These are phyloP conservation scores for Melieria crassipennis DNA, from an alignment of 2,888 invertebrate genomes.

Conservation along the genomic window DNA sequence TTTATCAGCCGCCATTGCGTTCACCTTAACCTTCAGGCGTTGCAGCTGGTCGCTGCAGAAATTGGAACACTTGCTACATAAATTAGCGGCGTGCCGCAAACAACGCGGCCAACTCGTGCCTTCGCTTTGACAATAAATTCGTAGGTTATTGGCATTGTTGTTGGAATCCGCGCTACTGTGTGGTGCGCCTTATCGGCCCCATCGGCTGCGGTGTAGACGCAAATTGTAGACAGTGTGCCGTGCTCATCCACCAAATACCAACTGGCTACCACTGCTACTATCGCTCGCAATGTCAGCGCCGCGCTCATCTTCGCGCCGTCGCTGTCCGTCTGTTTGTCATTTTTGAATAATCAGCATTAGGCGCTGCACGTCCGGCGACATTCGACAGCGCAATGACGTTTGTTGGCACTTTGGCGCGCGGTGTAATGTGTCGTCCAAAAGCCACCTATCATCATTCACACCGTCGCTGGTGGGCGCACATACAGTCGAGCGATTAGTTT, in stretches of 20 bases:
- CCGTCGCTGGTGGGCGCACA: not conserved
- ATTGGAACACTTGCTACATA: not conserved
- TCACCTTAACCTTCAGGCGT: not conserved
- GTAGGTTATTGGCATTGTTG: not conserved
- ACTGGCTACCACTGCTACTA: not conserved
- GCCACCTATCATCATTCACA: not conserved
- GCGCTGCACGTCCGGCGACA: no score
- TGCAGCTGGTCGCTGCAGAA: not conserved
- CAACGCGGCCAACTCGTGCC: not conserved
- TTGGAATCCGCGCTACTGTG: not conserved
- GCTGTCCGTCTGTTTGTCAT: no score
- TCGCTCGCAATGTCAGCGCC: not conserved
- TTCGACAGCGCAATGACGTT: not conserved
- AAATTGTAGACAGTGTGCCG: no score
- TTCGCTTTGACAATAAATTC: not conserved
- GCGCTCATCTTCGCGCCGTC: no score
- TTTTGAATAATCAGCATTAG: not conserved
- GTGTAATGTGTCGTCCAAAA: conserved; percentile 34
- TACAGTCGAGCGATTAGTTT: conserved; percentile 28
- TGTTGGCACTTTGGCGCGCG: conserved; percentile 27
- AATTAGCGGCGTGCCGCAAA: not conserved
- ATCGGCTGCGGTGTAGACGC: not conserved
- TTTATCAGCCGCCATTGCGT: not conserved
- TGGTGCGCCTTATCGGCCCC: not conserved
- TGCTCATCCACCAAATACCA: no score